Percentiles rank a stretch among this genome's conserved stretches.
Conservation (phyloP, 2,113 vertebrate species). For the Hiodon tergisus region DNA sequence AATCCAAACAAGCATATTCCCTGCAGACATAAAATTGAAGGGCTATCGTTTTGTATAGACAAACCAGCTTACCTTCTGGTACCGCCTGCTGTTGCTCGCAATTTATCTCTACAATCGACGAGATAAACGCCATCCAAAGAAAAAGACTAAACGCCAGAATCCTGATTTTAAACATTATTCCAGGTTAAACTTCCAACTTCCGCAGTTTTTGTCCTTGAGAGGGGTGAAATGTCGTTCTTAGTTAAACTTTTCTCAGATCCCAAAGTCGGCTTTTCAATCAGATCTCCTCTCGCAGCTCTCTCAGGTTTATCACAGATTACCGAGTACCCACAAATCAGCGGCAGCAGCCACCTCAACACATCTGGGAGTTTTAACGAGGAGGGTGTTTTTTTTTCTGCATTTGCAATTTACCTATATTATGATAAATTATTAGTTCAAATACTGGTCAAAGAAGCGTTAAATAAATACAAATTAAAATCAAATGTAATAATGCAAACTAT, state of each 20-base stretch:
- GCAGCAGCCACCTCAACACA: neutral
- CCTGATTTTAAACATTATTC: slow-evolving; percentile 33
- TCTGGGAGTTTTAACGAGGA: neutral
- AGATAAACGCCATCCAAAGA: neutral
- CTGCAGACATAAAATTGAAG: too few relatives aligned
- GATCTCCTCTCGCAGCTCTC: slow-evolving; percentile 1
- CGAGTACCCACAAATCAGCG: slow-evolving; percentile 4
- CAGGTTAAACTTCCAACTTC: neutral
- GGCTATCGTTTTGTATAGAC: neutral
- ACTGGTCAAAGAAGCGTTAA: too few relatives aligned
- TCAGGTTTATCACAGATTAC: neutral
- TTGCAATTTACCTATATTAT: neutral
- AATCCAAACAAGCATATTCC: too few relatives aligned
- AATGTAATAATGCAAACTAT: neutral
- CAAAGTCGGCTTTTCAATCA: neutral
- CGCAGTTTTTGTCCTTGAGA: neutral
- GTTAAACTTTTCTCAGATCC: neutral
- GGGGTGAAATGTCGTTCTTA: too few relatives aligned
- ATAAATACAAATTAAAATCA: too few relatives aligned
- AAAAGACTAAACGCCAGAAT: slow-evolving; percentile 5
- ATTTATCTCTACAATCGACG: neutral
- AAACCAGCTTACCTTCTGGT: slow-evolving; percentile 48
- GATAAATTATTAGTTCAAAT: neutral
- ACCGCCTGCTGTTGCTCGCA: slow-evolving; percentile 35
- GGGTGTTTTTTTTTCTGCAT: neutral